phyloP scores from a whole-genome alignment of 2,113 vertebrate genomes.

The Haemorhous mexicanus region DNA sequence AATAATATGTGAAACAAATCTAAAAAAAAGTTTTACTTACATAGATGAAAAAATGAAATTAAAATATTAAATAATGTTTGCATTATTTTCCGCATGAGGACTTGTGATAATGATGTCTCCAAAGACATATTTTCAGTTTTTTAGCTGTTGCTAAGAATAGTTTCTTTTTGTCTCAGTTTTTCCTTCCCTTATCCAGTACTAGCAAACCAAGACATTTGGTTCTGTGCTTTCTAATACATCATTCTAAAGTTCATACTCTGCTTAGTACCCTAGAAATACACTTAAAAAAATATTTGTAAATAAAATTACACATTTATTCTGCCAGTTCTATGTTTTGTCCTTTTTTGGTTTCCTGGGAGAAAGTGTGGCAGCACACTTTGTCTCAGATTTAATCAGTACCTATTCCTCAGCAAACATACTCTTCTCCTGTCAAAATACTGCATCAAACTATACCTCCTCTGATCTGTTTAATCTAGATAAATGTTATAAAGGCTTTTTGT shows the following conservation, averaged over 20 bases:
- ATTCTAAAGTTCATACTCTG: not conserved
- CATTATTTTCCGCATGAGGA: not conserved
- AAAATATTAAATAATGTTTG: not conserved
- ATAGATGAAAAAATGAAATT: not conserved
- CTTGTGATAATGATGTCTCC: not conserved
- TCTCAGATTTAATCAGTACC: slow-evolving; percentile 25
- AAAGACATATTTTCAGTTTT: not conserved
- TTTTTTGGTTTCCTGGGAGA: slow-evolving; percentile 50
- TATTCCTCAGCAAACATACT: slow-evolving; percentile 1
- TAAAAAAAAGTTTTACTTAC: not conserved
- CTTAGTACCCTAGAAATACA: slow-evolving; percentile 7
- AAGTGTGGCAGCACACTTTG: not conserved
- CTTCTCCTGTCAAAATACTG: slow-evolving; percentile 49
- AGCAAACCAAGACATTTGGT: not conserved
- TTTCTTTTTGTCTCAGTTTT: slow-evolving; percentile 15
- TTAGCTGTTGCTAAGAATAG: slow-evolving; percentile 16
- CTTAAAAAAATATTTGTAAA: slow-evolving; percentile 24
- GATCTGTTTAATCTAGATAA: slow-evolving; percentile 62
- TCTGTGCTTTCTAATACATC: not conserved
- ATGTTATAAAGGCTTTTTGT: slow-evolving; percentile 36
- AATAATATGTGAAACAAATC: not conserved
- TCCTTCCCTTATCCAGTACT: not conserved
- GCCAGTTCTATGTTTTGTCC: not conserved
- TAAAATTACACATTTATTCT: not conserved
- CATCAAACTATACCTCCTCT: slow-evolving; percentile 23